These are phyloP conservation scores for Orthonyx spaldingii DNA, from an alignment of 2,113 vertebrate genomes.

Conservation along the genomic window DNA sequence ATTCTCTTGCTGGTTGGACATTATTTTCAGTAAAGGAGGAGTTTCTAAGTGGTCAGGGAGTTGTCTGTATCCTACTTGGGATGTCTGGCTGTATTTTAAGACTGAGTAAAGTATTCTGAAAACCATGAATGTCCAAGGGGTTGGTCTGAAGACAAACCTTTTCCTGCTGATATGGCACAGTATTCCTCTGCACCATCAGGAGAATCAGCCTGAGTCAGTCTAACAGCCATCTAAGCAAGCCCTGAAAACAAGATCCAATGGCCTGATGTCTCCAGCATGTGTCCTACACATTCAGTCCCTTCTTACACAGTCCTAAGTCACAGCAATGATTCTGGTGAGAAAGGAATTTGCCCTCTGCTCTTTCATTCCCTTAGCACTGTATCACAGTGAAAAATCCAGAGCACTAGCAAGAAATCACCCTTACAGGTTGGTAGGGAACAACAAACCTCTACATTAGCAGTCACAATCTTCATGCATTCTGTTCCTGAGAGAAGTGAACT, in stretches of 20 bases:
- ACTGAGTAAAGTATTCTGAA: not conserved
- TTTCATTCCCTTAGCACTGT: not conserved
- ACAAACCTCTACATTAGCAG: not conserved
- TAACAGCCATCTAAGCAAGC: not conserved
- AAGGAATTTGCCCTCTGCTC: not conserved
- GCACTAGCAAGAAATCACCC: not conserved
- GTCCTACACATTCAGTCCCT: not conserved
- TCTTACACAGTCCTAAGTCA: not conserved
- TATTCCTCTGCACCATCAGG: not conserved
- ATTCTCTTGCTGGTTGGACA: not conserved
- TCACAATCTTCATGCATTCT: not conserved
- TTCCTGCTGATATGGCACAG: not conserved
- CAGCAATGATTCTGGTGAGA: not conserved
- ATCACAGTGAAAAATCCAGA: not conserved
- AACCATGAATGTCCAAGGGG: not conserved
- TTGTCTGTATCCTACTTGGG: not conserved
- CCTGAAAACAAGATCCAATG: not conserved
- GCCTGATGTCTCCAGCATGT: not conserved
- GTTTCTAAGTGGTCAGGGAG: not conserved
- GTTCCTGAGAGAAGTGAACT: not conserved
- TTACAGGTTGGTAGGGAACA: not conserved
- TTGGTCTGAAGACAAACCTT: not conserved
- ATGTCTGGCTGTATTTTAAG: not conserved
- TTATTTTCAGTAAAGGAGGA: not conserved
- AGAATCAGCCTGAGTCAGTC: not conserved